Base-by-base conservation (phyloP, 2,113 vertebrate species). In the Ploceus nigricollis region DNA sequence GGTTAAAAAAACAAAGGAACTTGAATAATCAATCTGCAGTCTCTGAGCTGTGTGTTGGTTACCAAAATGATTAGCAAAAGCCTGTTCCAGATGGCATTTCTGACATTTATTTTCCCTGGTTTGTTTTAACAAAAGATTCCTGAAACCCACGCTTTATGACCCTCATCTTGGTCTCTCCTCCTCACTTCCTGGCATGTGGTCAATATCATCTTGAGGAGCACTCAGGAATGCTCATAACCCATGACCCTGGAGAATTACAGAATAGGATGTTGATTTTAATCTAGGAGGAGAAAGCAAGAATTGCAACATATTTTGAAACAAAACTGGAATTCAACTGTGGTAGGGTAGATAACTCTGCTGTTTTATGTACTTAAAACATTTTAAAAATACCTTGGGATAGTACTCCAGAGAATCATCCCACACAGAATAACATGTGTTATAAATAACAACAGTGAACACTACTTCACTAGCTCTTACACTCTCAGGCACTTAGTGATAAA, bases 91-190 rank as follows among this genome's bases (percentile, higher is more conserved):
- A 91, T 82, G 72, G 37, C 76, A 89, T 92, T 75, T 71, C 50
- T 86, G 80, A 82, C 70, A 78, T 96, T 96, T 87, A 65, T 81
- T 82, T 96, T 88, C 47, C 50, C 66, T 42, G 31, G 72, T 84
- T 95, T 91, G 75, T 84, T 64, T 93, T 94, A 90, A 94, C 84
- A 89, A 87, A 94, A 94, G 72, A 95, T 94, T 96, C 91, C 81
- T 82, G 70, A 94, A 89, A 91, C 81, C 65, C 61, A 71, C 1
- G 1, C 28, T 35, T 90, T 73, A 71, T 89, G 75, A 56, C 69
- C 54, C 16, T 85, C 72, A 16, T 94, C 70, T 93, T 64, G 72
- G 65, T 83, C 51, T 94, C 64, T 92, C n/a, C 68, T 92, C 82
- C 60, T 51, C 27, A 4, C 5, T 80, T 96, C 58, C 89, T 92